A percentile compares a stretch with the other conserved stretches of the same genome.
Conservation (phyloP, 2,888 invertebrate species). For the Schizaphis graminum region DNA sequence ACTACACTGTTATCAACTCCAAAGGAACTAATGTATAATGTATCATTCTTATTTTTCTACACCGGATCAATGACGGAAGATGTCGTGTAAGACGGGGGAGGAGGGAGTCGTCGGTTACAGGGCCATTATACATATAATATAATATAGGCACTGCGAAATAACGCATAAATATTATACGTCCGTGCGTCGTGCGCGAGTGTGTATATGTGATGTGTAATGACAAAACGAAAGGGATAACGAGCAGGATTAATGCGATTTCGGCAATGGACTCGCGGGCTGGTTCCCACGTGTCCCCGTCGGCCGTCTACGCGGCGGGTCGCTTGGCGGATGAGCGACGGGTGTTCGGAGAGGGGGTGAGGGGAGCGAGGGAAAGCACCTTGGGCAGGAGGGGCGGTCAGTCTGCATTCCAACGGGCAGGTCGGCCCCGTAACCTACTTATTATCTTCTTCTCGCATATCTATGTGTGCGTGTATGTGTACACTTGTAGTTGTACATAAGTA, state of each 20-base stretch:
- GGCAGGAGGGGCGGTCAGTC: conserved; percentile 61
- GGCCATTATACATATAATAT: background rate
- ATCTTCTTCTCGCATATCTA: conserved; percentile 34
- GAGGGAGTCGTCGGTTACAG: background rate
- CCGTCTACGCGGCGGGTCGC: background rate
- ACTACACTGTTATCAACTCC: background rate
- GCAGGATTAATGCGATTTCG: conserved; percentile 55
- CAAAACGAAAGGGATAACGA: conserved; percentile 58
- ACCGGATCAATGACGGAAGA: background rate
- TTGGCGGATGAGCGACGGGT: background rate
- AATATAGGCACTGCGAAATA: background rate
- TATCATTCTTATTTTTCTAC: background rate
- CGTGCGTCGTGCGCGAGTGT: background rate
- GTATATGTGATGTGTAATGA: background rate
- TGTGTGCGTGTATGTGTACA: background rate
- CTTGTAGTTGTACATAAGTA: background rate
- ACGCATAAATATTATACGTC: background rate
- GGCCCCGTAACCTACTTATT: conserved; percentile 61
- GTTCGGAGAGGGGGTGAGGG: background rate
- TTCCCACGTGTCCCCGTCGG: conserved; percentile 57
- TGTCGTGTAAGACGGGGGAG: background rate
- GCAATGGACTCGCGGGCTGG: conserved; percentile 34
- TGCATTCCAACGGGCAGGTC: conserved; percentile 64
- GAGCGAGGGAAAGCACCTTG: conserved; percentile 58
- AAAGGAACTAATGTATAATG: background rate